Base-by-base conservation (phyloP, 2,113 vertebrate genomes). In the Pavo muticus region DNA sequence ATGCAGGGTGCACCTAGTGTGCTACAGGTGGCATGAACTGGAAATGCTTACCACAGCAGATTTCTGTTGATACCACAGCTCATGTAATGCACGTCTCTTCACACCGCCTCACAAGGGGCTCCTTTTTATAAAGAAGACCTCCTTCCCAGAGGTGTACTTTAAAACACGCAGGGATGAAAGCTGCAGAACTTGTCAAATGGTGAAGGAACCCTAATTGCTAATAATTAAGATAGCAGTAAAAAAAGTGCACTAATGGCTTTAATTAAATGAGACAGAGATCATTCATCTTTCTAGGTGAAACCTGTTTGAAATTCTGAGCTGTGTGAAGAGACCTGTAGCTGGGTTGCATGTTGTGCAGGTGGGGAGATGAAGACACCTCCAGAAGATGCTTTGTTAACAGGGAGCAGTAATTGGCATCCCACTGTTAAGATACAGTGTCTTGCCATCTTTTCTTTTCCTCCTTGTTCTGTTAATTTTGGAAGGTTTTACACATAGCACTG, bases 101-200 rank as follows among this genome's bases (percentile, higher is more conserved):
- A 64, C 90, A 82, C 47, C 48, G 7, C 57, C 48, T 92, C 73
- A 74, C 27, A 37, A 50, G 60, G 78, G 75, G 35, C 83, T 84
- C 27, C 14, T 73, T 93, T 84, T 74, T 73, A 61, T 40, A 32
- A 47, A 79, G 59, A 84, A 95, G 82, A 72, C 42, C 61, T 94
- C 25, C 56, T 91, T 74, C 48, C 40, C 65, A 47, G 12, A 29
- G 65, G 60, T 82, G 77, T 84, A 61, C 37, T 63, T 95, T 68
- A 79, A 95, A 91, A 94, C 90, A 84, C 73, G 83, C 17, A 72
- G 69, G 91, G 68, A 77, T 92, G 44, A 71, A 95, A 91, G 74
- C 30, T 54, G 73, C 11, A 37, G 63, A 77, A 78, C 94, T 82
- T 84, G 61, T 94, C 74, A 91, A 78, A 29, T 40, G 50, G 37